phyloP scores from a whole-genome alignment of 2,113 vertebrate genomes.

The Tapirus terrestris region DNA sequence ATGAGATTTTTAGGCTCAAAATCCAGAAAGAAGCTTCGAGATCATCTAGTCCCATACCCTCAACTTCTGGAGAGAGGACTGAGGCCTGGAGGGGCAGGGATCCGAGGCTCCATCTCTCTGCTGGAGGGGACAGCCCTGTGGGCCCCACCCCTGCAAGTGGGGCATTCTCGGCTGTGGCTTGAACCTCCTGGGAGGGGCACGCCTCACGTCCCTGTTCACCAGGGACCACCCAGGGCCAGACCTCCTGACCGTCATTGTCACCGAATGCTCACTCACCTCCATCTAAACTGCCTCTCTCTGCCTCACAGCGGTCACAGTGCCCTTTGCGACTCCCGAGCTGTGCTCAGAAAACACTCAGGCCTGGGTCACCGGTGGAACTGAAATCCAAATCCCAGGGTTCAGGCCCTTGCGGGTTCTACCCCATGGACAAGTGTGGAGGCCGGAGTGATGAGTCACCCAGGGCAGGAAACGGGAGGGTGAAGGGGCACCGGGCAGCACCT shows the following conservation, averaged over 20 bases:
- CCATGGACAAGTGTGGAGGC: not conserved
- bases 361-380: accelerated
- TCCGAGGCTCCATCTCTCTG: not conserved
- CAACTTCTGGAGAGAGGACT: accelerated
- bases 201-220: not conserved
- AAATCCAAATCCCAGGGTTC: not conserved
- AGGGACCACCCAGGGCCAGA: not conserved
- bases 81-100: too few species aligned
- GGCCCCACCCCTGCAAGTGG: accelerated
- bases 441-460: accelerated
- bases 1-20: too few species aligned
- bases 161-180: not conserved
- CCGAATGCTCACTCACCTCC: accelerated
- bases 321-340: not conserved
- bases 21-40: not conserved
- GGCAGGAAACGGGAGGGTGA: accelerated
- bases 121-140: accelerated
- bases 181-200: not conserved
- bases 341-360: not conserved
- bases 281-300: accelerated
- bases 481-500: not conserved
- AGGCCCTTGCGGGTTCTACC: not conserved
- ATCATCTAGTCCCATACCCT: too few species aligned
- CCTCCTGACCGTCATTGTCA: accelerated
- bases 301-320: not conserved